phyloP scores from a whole-genome alignment of 2,888 invertebrate genomes.

The Eupithecia dodoneata region DNA sequence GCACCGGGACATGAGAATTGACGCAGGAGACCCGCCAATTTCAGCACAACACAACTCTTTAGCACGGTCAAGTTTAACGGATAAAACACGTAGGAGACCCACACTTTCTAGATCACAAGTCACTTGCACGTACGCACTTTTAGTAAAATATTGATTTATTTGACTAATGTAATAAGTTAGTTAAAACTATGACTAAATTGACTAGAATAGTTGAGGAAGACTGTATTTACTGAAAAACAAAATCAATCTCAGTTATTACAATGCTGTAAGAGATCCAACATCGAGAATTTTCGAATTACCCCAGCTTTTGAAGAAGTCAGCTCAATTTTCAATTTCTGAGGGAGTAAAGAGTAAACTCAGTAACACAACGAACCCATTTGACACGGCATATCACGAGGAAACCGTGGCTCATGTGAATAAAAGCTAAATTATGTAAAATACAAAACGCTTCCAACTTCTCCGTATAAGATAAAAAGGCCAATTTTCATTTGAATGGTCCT shows the following conservation, averaged over 20 bases:
- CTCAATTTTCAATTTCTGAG: neutral
- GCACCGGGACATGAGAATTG: slow-evolving; percentile 51
- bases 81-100: neutral
- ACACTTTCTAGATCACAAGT: neutral
- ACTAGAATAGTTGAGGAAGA: slow-evolving; percentile 57
- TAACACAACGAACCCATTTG: slow-evolving; percentile 11
- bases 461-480: slow-evolving; percentile 32
- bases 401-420: slow-evolving; percentile 7
- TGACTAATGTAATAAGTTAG: slow-evolving; percentile 8
- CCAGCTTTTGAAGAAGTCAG: neutral
- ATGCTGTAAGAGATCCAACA: neutral
- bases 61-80: slow-evolving; percentile 7
- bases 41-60: slow-evolving; percentile 27
- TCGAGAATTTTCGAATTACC: neutral
- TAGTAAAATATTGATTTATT: slow-evolving; percentile 4
- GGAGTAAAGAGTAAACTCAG: slow-evolving; percentile 15
- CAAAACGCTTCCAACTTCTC: slow-evolving; percentile 10
- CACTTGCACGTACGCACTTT: slow-evolving; percentile 8
- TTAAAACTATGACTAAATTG: slow-evolving; percentile 42
- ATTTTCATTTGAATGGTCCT: slow-evolving; percentile 17
- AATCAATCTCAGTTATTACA: neutral
- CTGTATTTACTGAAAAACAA: slow-evolving; percentile 36
- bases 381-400: slow-evolving; percentile 4
- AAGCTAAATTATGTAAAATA: slow-evolving; percentile 20
- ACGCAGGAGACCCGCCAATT: slow-evolving; percentile 51